Percentiles rank a stretch among this genome's conserved stretches.
phyloP scores from a whole-genome alignment of 2,888 invertebrate genomes.

The Thalpophila matura region DNA sequence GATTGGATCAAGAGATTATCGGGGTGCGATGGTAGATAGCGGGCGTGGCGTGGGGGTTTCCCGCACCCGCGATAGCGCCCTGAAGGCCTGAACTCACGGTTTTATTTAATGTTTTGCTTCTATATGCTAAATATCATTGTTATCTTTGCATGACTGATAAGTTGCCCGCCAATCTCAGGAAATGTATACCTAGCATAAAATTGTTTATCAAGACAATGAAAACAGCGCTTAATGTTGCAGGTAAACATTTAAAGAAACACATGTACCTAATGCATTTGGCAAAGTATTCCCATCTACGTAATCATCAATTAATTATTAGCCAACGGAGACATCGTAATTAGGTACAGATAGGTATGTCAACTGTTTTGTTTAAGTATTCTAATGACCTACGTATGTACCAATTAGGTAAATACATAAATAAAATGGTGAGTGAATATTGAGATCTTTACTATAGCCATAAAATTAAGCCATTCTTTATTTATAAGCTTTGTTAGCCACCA shows the following conservation, averaged over 20 bases:
- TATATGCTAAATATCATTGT: too few relatives aligned
- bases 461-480: conserved; percentile 30
- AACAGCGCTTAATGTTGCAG: background rate
- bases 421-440: conserved; percentile 14
- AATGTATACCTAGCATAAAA: background rate
- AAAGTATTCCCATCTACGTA: conserved; percentile 2
- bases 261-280: conserved; percentile 2
- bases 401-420: too few relatives aligned
- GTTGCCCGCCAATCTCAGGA: background rate
- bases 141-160: conserved; percentile 33
- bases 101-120: conserved; percentile 29
- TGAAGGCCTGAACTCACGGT: conserved; percentile 26
- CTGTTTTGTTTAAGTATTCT: background rate
- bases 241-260: background rate
- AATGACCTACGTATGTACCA: background rate
- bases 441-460: conserved; percentile 33
- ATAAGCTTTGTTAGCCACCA: conserved; percentile 28
- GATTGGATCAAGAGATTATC: conserved; percentile 78
- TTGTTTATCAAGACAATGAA: background rate
- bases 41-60: conserved; percentile 49
- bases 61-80: conserved; percentile 28
- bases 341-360: conserved; percentile 11
- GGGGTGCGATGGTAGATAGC: conserved; percentile 69
- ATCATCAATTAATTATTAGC: conserved; percentile 3
- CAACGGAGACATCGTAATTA: too few relatives aligned